Evolutionary conservation across 1,140 invertebrate species (phyloP).

Genomic region (Adoxophyes honmai): DNA sequence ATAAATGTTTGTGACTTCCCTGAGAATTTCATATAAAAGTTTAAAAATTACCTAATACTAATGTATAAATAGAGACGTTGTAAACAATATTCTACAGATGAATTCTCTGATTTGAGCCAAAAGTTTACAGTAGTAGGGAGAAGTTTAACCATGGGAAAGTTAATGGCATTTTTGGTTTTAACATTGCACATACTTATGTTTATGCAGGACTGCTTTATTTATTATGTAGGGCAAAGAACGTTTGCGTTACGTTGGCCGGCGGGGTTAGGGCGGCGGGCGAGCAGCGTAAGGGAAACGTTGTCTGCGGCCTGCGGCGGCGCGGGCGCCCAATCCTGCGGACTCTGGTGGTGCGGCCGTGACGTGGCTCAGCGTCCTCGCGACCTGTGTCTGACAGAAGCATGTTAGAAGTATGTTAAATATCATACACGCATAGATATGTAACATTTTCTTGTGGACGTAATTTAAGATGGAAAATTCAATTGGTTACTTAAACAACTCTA

Average conservation of each 20-base stretch:
- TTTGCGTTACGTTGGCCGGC: conserved; percentile 54
- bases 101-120: conserved; percentile 73
- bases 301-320: conserved; percentile 41
- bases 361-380: conserved; percentile 18
- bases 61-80: conserved; percentile 70
- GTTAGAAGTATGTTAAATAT: background rate
- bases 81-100: conserved; percentile 54
- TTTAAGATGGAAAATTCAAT: no score
- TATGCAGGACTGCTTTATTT: conserved; percentile 59
- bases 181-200: conserved; percentile 68
- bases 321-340: conserved; percentile 3
- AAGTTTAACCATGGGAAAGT: conserved; percentile 58
- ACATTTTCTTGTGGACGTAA: no score
- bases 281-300: conserved; percentile 62
- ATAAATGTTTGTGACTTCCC: conserved; percentile 73
- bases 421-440: no score
- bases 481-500: no score
- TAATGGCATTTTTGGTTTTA: conserved; percentile 75
- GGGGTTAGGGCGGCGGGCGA: conserved; percentile 49
- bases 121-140: conserved; percentile 52
- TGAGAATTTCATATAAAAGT: conserved; percentile 73
- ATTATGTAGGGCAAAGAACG: conserved; percentile 57
- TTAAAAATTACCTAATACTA: conserved; percentile 75
- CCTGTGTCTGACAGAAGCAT: conserved; percentile 38
- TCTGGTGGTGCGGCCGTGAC: conserved; percentile 34